These are phyloP conservation scores for Orthosia gracilis DNA, from an alignment of 2,888 invertebrate species.

Conservation along the genomic window DNA sequence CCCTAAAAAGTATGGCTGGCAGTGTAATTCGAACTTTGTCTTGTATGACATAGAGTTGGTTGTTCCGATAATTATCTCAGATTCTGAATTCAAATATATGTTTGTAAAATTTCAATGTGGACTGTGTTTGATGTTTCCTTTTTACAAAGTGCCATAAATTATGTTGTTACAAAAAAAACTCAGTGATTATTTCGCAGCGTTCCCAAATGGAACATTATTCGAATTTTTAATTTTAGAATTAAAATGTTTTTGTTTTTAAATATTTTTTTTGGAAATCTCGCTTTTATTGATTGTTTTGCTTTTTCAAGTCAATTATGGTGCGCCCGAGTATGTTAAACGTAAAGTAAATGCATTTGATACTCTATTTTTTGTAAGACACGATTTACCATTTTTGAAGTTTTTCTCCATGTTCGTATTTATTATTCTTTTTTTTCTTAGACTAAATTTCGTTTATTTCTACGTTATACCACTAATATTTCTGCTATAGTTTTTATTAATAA, in stretches of 20 bases:
- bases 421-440: no score
- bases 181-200: constrained; percentile 54
- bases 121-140: constrained; percentile 43
- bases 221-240: constrained; percentile 54
- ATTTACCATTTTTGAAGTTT: not conserved
- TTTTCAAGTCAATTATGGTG: constrained; percentile 90
- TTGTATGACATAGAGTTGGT: not conserved
- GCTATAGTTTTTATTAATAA: not conserved
- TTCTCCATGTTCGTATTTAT: not conserved
- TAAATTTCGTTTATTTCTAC: no score
- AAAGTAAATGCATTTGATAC: constrained; percentile 71
- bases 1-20: not conserved
- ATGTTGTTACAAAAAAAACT: constrained; percentile 56
- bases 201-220: constrained; percentile 41
- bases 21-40: not conserved
- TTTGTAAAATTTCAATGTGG: constrained; percentile 5
- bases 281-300: constrained; percentile 71
- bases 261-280: constrained; percentile 54
- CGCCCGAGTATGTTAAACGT: constrained; percentile 78
- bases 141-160: constrained; percentile 66
- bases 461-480: no score
- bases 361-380: constrained; percentile 72
- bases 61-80: not conserved
- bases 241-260: constrained; percentile 61
- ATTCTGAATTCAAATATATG: not conserved